Base-by-base conservation (phyloP, 1,140 invertebrate species). In the Nymphalis io region DNA sequence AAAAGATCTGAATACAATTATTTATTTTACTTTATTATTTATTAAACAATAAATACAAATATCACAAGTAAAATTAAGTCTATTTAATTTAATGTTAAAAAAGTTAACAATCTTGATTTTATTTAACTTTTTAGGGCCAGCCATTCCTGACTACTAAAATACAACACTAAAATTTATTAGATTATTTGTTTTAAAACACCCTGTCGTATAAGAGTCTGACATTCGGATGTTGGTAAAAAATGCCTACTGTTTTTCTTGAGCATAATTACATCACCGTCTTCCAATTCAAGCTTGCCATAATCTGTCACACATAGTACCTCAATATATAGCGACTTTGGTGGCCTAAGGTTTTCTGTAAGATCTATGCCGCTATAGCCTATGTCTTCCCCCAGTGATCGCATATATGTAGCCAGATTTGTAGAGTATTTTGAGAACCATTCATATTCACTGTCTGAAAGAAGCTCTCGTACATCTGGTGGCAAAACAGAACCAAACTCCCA, bases 401-500 rank as follows among this genome's bases (percentile, higher is more conserved):
- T 99, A 83, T 98, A 99, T 10, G 93, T 95, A 5, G 97, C 97
- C 59, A 99, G 90, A 57, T 94, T 95, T 79, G 95, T 97, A 53
- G 96, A 98, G 82, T 99, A 99, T 64, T 95, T 95, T 33, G 94
- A 94, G 80, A 99, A 98, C 96, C 97, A 99, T 62, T 95, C 93
- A 23, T 95, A 89, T 92, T 99, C 98, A 3, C 95, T 93, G 80
- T 96, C 94, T 73, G 96, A 95, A 16, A 99, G 90, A 74, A 96
- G 95, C 38, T 94, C 92, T 83, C 95, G 96, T 0, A 98, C 94
- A 84, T 98, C 98, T 0, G 93, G 81, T 3, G 98, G 98, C 64
- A 99, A 87, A 44, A 98, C 95, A 65, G 96, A 95, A 3, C 98
- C 98, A 87, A 99, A 96, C 83, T 98, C 96, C 98, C 98, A 99